These are phyloP conservation scores for Dendrocincla fuliginosa DNA, from an alignment of 2,797 vertebrate species.

Conservation along the genomic window DNA sequence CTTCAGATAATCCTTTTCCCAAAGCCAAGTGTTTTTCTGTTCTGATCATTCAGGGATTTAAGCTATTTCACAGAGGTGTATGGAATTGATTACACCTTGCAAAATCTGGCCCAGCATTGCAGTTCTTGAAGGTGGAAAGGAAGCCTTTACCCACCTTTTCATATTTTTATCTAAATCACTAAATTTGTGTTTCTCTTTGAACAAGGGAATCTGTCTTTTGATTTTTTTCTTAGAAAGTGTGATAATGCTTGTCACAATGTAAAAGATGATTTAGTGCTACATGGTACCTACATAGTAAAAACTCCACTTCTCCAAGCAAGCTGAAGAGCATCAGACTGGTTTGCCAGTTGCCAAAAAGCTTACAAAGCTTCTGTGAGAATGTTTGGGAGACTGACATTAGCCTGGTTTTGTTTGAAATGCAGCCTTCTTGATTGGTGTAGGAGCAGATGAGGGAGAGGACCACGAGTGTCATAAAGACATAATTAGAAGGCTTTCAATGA, in stretches of 20 bases:
- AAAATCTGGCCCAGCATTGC: not conserved
- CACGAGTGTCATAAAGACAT: not conserved
- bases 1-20: not conserved
- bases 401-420: not conserved
- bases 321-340: not conserved
- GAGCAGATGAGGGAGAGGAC: not conserved
- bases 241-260: not conserved
- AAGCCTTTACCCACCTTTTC: not conserved
- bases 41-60: not conserved
- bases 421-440: not conserved
- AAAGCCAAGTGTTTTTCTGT: not conserved
- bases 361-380: not conserved
- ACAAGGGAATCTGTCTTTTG: not conserved
- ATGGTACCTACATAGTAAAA: not conserved
- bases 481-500: not conserved
- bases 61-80: not conserved
- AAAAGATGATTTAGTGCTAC: not conserved
- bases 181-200: not conserved
- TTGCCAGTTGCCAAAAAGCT: not conserved
- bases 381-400: not conserved
- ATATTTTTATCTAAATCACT: not conserved
- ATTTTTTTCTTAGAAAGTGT: not conserved
- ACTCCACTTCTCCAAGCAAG: not conserved
- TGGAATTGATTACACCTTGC: not conserved
- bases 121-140: not conserved